Evolutionary conservation across 2,113 vertebrate genomes (phyloP).

Genomic region (Pica pica): DNA sequence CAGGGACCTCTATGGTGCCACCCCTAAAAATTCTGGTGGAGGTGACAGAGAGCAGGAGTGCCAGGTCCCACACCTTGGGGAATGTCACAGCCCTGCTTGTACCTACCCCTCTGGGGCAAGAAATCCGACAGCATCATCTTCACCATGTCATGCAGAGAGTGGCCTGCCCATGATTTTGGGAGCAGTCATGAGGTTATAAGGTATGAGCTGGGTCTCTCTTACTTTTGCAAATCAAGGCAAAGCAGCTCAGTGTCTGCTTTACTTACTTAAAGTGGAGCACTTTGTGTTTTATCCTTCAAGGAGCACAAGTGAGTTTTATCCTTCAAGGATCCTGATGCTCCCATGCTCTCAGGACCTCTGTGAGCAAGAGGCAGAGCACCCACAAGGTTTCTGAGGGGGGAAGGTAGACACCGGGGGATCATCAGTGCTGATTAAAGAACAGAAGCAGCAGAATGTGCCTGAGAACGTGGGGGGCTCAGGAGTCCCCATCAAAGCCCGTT

Average conservation of each 20-base stretch:
- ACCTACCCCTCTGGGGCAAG: background rate
- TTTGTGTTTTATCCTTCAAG: background rate
- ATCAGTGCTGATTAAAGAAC: background rate
- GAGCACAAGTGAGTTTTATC: background rate
- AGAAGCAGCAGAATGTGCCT: background rate
- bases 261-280: background rate
- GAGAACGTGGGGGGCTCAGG: background rate
- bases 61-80: background rate
- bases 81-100: background rate
- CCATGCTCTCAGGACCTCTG: background rate
- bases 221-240: background rate
- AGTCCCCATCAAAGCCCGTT: background rate
- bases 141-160: rapidly evolving
- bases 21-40: background rate
- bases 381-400: background rate
- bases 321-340: background rate
- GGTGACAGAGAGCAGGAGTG: background rate
- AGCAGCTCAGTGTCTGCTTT: background rate
- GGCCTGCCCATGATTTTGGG: background rate
- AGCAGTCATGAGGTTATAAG: background rate
- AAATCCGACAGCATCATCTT: background rate
- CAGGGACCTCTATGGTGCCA: rapidly evolving
- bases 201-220: background rate
- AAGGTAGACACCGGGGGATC: rapidly evolving
- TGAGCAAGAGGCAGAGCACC: background rate